phyloP scores from a whole-genome alignment of 1,140 invertebrate genomes.

The Drosophila navojoa region DNA sequence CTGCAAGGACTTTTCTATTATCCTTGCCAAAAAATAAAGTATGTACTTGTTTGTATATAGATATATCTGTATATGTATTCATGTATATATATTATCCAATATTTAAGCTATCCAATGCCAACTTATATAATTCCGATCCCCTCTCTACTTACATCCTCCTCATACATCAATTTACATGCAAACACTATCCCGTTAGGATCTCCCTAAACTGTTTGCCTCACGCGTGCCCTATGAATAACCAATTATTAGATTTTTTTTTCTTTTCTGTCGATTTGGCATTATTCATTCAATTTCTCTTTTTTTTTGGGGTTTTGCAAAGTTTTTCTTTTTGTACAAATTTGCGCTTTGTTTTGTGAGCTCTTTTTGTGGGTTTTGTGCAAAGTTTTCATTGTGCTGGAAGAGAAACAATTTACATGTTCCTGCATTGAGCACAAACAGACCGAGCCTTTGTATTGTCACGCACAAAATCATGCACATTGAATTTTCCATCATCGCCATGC shows the following conservation, averaged over 20 bases:
- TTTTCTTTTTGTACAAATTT: slow-evolving; percentile 45
- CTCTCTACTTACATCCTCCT: background rate
- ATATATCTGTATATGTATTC: slow-evolving; percentile 53
- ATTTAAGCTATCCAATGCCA: slow-evolving; percentile 50
- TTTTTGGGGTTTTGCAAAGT: slow-evolving; percentile 17
- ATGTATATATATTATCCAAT: slow-evolving; percentile 64
- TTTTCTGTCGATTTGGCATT: slow-evolving; percentile 26
- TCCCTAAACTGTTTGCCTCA: slow-evolving; percentile 21
- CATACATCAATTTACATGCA: slow-evolving; percentile 68
- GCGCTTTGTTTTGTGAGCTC: slow-evolving; percentile 53
- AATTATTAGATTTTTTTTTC: slow-evolving; percentile 40
- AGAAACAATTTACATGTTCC: slow-evolving; percentile 71
- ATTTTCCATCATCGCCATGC: slow-evolving; percentile 85
- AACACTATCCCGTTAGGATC: slow-evolving; percentile 28
- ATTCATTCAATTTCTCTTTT: slow-evolving; percentile 26
- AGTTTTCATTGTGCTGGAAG: slow-evolving; percentile 48
- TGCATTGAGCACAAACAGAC: slow-evolving; percentile 85
- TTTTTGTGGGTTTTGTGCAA: slow-evolving; percentile 50
- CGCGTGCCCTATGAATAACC: slow-evolving; percentile 42
- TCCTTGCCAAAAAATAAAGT: slow-evolving; percentile 57
- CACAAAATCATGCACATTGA: slow-evolving; percentile 89
- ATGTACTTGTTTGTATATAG: slow-evolving; percentile 74
- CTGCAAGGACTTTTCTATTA: slow-evolving; percentile 13
- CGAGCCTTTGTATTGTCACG: slow-evolving; percentile 86
- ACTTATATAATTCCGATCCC: slow-evolving; percentile 46